phyloP scores from a whole-genome alignment of 2,113 vertebrate genomes.

The Hystrix cristata region DNA sequence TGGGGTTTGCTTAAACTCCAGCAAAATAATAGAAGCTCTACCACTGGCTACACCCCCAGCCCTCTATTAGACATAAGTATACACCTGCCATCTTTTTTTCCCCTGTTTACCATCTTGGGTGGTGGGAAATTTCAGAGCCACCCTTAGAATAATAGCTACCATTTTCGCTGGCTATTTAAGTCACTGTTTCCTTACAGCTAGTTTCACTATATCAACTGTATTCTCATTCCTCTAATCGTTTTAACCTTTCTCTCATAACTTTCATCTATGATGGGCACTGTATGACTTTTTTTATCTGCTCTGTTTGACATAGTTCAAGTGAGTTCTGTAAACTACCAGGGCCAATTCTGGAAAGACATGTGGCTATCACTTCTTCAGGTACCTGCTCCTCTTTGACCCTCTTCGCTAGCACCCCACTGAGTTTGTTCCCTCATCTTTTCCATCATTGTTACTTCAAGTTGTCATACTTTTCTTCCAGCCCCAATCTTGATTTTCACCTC shows the following conservation, averaged over 20 bases:
- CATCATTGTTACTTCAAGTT: background rate
- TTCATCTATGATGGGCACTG: background rate
- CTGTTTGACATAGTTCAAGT: background rate
- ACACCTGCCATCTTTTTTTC: background rate
- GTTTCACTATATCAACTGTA: background rate
- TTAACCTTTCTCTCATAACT: background rate
- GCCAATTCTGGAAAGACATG: background rate
- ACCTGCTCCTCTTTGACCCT: background rate
- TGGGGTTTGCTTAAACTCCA: background rate
- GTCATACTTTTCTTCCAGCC: background rate
- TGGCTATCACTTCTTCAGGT: background rate
- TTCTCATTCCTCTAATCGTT: background rate
- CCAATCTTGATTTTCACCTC: background rate
- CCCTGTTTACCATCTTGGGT: background rate
- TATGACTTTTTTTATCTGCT: background rate
- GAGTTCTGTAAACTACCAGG: constrained; percentile 24
- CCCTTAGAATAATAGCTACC: background rate
- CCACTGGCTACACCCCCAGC: background rate
- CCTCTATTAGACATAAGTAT: background rate
- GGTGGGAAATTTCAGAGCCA: background rate
- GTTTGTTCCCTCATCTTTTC: background rate
- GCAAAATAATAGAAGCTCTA: background rate
- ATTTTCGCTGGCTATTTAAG: background rate
- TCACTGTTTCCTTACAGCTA: background rate
- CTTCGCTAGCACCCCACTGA: background rate